Percentiles rank a stretch among this genome's conserved stretches.
These are phyloP conservation scores for Pipistrellus pygmaeus DNA, from an alignment of 2,797 vertebrate genomes.

Conservation along the genomic window DNA sequence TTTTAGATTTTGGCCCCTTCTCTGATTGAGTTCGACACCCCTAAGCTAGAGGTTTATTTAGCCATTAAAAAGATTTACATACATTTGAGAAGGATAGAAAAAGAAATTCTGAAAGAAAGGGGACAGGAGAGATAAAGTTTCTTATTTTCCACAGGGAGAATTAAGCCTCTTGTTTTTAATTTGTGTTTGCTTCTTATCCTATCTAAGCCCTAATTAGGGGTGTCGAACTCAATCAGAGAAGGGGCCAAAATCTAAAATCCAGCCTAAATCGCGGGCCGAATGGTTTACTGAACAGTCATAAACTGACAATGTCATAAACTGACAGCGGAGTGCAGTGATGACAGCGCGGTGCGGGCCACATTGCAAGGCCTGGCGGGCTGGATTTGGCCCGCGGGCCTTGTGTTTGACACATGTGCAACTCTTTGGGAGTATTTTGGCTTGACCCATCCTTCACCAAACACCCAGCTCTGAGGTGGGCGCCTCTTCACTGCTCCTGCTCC, in stretches of 20 bases:
- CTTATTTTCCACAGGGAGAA: background rate
- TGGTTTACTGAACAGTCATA: no score
- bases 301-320: no score
- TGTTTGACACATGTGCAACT: no score
- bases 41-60: background rate
- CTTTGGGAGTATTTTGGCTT: background rate
- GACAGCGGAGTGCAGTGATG: no score
- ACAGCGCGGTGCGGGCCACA: no score
- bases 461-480: background rate
- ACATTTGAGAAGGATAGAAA: background rate
- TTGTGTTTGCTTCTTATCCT: background rate
- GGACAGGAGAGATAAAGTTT: background rate
- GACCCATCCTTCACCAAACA: background rate
- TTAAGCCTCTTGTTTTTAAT: constrained; percentile 6
- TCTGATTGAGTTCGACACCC: no score
- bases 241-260: no score
- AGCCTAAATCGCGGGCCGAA: no score
- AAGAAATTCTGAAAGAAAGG: constrained; percentile 21
- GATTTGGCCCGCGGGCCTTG: no score
- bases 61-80: background rate
- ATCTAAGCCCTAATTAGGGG: background rate
- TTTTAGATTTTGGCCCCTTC: no score
- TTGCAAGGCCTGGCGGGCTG: no score
- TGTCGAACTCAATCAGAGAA: no score
- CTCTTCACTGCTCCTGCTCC: background rate